Evolutionary conservation across 2,888 invertebrate genomes (phyloP).

Genomic region (Junonia oenone): DNA sequence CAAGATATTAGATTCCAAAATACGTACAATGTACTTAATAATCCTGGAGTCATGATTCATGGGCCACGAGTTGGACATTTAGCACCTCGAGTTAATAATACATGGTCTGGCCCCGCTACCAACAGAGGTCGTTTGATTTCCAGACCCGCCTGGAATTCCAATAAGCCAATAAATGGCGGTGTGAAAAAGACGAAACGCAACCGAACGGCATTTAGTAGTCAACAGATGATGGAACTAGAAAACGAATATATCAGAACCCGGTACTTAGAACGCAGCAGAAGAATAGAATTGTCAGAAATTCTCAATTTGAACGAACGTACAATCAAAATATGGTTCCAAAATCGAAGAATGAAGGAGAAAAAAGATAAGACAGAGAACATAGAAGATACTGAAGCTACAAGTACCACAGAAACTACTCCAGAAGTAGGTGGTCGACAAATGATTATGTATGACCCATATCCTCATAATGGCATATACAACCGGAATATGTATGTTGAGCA

Average conservation of each 20-base stretch:
- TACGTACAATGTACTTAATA: conserved; percentile 4
- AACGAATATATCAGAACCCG: conserved; percentile 84
- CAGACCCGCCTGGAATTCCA: conserved; percentile 28
- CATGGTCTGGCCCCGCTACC: conserved; percentile 23
- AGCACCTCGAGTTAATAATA: not conserved
- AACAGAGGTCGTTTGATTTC: conserved; percentile 18
- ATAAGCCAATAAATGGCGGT: conserved; percentile 34
- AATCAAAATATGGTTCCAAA: conserved; percentile 93
- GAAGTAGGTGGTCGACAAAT: conserved; percentile 34
- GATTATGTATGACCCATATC: conserved; percentile 38
- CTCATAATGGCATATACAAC: conserved; percentile 35
- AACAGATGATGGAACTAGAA: conserved; percentile 86
- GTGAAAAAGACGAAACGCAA: conserved; percentile 79
- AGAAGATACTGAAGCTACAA: conserved; percentile 48
- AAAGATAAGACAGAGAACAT: conserved; percentile 71
- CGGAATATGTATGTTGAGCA: conserved; percentile 40
- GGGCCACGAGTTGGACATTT: conserved; percentile 4
- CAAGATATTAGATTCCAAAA: conserved; percentile 20
- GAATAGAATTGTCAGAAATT: conserved; percentile 80
- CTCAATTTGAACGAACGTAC: conserved; percentile 49
- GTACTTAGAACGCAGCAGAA: conserved; percentile 85
- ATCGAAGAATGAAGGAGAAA: conserved; percentile 87
- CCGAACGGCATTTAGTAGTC: conserved; percentile 88
- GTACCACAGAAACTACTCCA: conserved; percentile 43
- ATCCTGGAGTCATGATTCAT: conserved; percentile 6